Evolutionary conservation across 2,113 vertebrate genomes (phyloP).

Genomic region (Coptodon bakossiorum): DNA sequence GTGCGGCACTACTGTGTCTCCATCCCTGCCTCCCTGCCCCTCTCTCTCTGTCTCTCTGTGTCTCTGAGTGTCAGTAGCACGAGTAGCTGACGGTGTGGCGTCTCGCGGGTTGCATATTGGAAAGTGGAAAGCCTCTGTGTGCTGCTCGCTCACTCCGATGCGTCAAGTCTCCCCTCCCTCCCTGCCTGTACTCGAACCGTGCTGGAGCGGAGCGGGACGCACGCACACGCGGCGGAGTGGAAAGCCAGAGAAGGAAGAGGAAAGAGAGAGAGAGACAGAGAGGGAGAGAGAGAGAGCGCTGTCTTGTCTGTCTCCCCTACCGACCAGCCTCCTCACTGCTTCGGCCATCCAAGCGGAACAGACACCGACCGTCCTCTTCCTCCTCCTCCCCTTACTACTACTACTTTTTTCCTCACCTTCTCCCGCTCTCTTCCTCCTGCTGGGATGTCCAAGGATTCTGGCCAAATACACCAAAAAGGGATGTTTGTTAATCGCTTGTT

Average conservation of each 20-base stretch:
- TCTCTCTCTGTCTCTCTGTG: neutral
- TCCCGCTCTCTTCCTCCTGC: constrained; percentile 39
- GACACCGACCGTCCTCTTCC: constrained; percentile 29
- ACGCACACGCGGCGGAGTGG: neutral
- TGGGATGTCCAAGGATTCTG: constrained; percentile 15
- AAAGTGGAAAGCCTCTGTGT: constrained; percentile 42
- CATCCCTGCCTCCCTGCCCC: neutral
- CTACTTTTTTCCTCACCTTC: constrained; percentile 6
- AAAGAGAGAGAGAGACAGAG: neutral
- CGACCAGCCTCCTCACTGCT: constrained; percentile 47
- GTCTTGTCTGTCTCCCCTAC: constrained; percentile 32
- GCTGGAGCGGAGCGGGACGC: constrained; percentile 13
- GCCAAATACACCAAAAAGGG: neutral
- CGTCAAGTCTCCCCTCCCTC: constrained; percentile 31
- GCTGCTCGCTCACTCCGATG: constrained; percentile 56
- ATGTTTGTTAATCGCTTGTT: neutral
- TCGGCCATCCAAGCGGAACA: constrained; percentile 76
- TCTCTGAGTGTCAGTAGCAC: constrained; percentile 5
- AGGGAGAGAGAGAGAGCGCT: neutral
- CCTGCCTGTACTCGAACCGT: neutral
- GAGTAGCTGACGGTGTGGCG: constrained; percentile 20
- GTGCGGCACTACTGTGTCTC: constrained; percentile 18
- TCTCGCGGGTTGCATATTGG: constrained; percentile 46
- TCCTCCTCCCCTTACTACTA: constrained; percentile 21
- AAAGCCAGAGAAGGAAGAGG: neutral